Evolutionary conservation across 2,888 invertebrate genomes (phyloP).

Genomic region (Myathropa florea): DNA sequence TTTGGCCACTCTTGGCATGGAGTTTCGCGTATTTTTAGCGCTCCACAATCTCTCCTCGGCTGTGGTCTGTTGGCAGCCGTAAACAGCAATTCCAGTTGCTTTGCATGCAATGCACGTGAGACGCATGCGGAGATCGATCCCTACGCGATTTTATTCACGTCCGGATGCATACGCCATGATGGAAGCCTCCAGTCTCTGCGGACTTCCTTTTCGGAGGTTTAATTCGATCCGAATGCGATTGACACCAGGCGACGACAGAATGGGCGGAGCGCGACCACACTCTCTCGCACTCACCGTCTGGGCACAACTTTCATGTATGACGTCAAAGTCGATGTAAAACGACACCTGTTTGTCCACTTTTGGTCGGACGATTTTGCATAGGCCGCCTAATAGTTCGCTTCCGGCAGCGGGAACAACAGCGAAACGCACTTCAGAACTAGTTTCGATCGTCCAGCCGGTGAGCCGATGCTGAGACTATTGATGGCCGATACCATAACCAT

Average conservation of each 20-base stretch:
- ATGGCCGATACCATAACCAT: constrained; percentile 61
- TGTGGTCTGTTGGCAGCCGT: constrained; percentile 21
- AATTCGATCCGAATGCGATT: constrained; percentile 23
- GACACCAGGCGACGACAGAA: constrained; percentile 39
- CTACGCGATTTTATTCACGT: constrained; percentile 46
- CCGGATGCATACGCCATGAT: constrained; percentile 62
- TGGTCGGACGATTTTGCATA: constrained; percentile 12
- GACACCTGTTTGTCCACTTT: constrained; percentile 59
- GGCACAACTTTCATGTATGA: constrained; percentile 60
- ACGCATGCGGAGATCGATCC: constrained; percentile 49
- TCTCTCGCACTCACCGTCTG: constrained; percentile 14
- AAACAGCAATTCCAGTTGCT: constrained; percentile 57
- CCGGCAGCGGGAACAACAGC: constrained; percentile 60
- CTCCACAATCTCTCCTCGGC: constrained; percentile 1
- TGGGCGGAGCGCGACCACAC: constrained; percentile 39
- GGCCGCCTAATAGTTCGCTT: constrained; percentile 46
- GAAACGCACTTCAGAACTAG: constrained; percentile 58
- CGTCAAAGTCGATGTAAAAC: constrained; percentile 32
- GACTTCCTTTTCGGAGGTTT: constrained; percentile 57
- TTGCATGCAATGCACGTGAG: constrained; percentile 51
- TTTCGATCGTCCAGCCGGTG: constrained; percentile 6
- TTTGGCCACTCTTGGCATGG: constrained; percentile 53
- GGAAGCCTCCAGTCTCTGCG: constrained; percentile 61
- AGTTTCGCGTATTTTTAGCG: constrained; percentile 54
- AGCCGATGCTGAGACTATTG: constrained; percentile 33